Conservation (phyloP, 1,140 invertebrate species). For the Lepidurus arcticus region DNA sequence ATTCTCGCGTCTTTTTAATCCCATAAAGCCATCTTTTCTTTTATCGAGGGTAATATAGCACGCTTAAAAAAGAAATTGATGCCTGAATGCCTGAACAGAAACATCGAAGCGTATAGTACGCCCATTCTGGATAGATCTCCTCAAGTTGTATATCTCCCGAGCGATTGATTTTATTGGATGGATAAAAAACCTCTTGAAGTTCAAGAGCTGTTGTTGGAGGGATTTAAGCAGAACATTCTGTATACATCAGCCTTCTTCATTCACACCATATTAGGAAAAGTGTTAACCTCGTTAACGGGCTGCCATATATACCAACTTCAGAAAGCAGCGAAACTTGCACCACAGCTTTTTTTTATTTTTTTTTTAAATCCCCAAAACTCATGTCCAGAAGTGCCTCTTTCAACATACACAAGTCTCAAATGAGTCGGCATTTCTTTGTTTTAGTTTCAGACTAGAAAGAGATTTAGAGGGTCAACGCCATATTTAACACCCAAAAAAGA, state of each 20-base stretch:
- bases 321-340: background rate
- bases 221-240: background rate
- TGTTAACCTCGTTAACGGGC: background rate
- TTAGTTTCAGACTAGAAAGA: background rate
- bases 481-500: too few species aligned
- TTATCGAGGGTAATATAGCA: conserved; percentile 7
- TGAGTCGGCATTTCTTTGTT: conserved; percentile 15
- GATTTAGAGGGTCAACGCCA: too few species aligned
- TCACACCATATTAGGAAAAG: background rate
- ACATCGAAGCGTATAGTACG: background rate
- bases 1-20: background rate
- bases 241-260: background rate
- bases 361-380: background rate
- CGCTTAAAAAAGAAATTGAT: background rate
- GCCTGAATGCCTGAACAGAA: background rate
- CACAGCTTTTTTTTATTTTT: background rate
- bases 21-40: background rate
- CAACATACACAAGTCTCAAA: background rate
- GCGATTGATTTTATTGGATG: conserved; percentile 11
- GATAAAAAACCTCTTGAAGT: background rate
- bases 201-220: too few species aligned
- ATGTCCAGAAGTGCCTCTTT: background rate
- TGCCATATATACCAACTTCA: background rate
- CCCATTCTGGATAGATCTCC: background rate
- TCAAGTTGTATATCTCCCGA: background rate